Conservation (phyloP, 2,888 invertebrate species). For the Acanthosepion pharaonis region DNA sequence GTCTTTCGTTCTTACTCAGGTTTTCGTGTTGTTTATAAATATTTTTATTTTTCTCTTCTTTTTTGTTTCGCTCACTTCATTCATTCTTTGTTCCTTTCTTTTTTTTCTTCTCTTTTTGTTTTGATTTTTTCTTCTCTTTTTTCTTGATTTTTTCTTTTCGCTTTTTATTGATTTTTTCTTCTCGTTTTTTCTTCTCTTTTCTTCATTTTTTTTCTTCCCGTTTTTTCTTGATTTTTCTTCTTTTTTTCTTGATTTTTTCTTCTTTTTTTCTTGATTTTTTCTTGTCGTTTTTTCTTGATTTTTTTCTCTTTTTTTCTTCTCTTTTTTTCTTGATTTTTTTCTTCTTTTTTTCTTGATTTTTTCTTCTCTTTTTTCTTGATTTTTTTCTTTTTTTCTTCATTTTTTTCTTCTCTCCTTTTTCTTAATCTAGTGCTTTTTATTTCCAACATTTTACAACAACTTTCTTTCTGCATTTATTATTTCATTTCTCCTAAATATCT, state of each 20-base stretch:
- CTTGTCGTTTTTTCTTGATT: too few species aligned
- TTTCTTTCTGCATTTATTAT: too few species aligned
- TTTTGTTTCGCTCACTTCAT: too few species aligned
- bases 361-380: background rate
- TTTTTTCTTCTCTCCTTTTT: background rate
- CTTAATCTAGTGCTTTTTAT: too few species aligned
- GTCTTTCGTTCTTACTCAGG: too few species aligned
- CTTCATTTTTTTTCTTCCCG: background rate
- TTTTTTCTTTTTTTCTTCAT: background rate
- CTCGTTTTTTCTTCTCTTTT: background rate
- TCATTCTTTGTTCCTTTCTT: background rate
- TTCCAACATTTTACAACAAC: too few species aligned
- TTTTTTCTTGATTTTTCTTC: background rate
- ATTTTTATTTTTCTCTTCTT: too few species aligned
- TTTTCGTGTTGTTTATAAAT: too few species aligned
- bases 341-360: too few species aligned
- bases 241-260: background rate
- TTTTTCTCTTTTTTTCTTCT: background rate
- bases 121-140: background rate
- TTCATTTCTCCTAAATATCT: background rate
- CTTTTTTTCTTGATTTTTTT: background rate
- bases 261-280: too few species aligned
- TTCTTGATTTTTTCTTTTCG: fast-evolving
- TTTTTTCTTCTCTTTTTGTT: background rate
- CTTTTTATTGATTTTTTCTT: background rate